These are phyloP conservation scores for Hydra vulgaris DNA, from an alignment of 30 jellyfish, hydroid and myxozoan species.

Conservation along the genomic window DNA sequence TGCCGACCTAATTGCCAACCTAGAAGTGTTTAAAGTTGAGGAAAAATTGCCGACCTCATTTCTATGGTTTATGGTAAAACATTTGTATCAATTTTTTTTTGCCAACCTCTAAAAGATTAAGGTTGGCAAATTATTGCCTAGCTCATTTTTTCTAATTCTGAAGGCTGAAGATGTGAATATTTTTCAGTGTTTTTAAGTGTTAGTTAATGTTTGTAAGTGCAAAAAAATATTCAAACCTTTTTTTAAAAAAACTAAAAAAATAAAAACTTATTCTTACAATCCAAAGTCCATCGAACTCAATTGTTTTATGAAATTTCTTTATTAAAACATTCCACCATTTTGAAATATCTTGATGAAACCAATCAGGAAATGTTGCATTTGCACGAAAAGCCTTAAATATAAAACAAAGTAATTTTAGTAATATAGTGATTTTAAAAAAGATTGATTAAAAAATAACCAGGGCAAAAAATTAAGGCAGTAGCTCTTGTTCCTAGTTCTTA, in stretches of 20 bases:
- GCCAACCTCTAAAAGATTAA: too few relatives aligned
- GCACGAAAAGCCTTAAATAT: slow-evolving; percentile 65
- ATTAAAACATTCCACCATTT: slow-evolving; percentile 55
- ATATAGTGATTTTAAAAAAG: background rate
- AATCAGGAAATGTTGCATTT: slow-evolving; percentile 86
- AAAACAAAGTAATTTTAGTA: background rate
- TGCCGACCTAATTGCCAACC: too few relatives aligned
- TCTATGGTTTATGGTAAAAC: too few relatives aligned
- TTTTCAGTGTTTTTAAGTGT: too few relatives aligned
- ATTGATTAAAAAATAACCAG: background rate
- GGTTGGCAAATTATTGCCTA: too few relatives aligned
- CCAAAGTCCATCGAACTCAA: slow-evolving; percentile 94
- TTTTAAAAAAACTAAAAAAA: background rate
- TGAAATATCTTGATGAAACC: slow-evolving; percentile 61
- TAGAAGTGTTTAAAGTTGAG: too few relatives aligned
- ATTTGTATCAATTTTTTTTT: too few relatives aligned
- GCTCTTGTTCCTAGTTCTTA: too few relatives aligned
- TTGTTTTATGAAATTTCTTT: slow-evolving; percentile 41
- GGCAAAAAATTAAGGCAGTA: background rate
- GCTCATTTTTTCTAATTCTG: too few relatives aligned
- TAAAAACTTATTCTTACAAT: slow-evolving; percentile 42
- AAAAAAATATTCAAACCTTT: background rate
- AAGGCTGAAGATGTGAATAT: too few relatives aligned
- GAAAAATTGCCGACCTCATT: too few relatives aligned
- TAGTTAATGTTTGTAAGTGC: background rate